Evolutionary conservation across 2,113 vertebrate species (phyloP).

Genomic region (Chelonoidis abingdonii): DNA sequence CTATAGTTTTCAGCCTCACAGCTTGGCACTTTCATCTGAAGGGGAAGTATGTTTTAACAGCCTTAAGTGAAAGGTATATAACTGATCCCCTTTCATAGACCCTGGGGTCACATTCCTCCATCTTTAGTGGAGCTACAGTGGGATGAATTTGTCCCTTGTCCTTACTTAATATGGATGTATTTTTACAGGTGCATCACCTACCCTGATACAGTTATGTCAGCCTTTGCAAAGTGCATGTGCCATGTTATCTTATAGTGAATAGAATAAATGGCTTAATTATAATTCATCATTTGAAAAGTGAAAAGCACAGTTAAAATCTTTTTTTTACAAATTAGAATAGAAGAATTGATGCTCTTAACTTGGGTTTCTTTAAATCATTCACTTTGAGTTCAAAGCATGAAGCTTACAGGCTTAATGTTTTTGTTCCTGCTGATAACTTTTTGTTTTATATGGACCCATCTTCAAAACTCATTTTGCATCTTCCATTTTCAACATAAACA

Average conservation of each 20-base stretch:
- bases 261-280: not conserved
- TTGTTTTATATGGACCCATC: not conserved
- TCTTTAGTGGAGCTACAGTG: not conserved
- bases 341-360: not conserved
- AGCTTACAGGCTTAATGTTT: not conserved
- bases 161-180: not conserved
- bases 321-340: not conserved
- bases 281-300: not conserved
- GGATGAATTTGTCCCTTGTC: not conserved
- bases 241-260: not conserved
- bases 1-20: not conserved
- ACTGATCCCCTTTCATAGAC: fast-evolving
- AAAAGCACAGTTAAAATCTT: not conserved
- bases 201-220: not conserved
- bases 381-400: not conserved
- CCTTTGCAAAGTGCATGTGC: not conserved
- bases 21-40: fast-evolving
- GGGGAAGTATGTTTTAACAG: not conserved
- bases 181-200: not conserved
- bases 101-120: not conserved
- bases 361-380: not conserved
- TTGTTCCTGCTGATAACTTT: not conserved
- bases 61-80: not conserved
- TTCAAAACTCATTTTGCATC: not conserved
- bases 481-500: not conserved